phyloP scores from a whole-genome alignment of 2,113 vertebrate genomes.

The Diadophis punctatus region DNA sequence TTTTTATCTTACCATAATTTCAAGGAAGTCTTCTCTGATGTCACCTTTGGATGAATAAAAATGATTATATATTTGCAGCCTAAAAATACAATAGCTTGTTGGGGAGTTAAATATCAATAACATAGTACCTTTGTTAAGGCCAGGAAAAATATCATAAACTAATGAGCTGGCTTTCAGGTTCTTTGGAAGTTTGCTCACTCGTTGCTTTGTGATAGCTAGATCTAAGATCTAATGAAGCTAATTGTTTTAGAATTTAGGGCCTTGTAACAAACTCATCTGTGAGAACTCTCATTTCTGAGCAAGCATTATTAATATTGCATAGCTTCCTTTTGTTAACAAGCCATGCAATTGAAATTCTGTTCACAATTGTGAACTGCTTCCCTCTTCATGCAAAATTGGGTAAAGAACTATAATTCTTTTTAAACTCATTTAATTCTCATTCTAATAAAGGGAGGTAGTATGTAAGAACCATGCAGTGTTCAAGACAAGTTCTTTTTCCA shows the following conservation, averaged over 20 bases:
- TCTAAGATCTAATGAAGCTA: neutral
- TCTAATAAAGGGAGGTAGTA: neutral
- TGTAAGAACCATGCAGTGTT: neutral
- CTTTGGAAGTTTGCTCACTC: neutral
- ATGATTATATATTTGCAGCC: neutral
- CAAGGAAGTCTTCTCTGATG: neutral
- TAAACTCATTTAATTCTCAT: neutral
- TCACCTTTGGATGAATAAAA: neutral
- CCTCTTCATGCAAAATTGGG: neutral
- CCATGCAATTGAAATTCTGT: neutral
- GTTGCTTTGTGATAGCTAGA: neutral
- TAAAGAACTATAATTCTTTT: neutral
- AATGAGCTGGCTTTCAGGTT: neutral
- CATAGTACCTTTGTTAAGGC: neutral
- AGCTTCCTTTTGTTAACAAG: conserved; percentile 1
- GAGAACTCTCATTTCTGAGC: neutral
- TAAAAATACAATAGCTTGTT: neutral
- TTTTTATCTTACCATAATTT: neutral
- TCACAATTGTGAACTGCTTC: neutral
- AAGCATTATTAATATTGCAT: conserved; percentile 12
- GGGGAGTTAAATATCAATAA: neutral
- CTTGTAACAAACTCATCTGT: neutral
- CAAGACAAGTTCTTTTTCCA: neutral
- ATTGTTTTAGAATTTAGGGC: neutral
- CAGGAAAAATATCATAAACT: neutral